A percentile compares a stretch with the other conserved stretches of the same genome.
Evolutionary conservation across 2,888 invertebrate species (phyloP).

Genomic region (Corythucha ciliata): DNA sequence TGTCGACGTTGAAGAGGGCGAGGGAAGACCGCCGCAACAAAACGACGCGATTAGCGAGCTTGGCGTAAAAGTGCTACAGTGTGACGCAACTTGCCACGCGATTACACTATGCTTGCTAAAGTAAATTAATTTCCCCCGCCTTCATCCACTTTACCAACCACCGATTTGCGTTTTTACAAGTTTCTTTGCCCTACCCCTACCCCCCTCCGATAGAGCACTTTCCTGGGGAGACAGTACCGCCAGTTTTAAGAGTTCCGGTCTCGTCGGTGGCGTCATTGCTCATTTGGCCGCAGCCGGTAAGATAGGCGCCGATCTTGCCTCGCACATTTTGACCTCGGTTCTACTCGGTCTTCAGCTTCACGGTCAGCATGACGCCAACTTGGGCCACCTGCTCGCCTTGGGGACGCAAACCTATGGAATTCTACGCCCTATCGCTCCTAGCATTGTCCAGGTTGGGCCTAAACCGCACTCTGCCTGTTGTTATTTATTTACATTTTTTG

Average conservation of each 20-base stretch:
- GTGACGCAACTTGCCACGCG: constrained; percentile 54
- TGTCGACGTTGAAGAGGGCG: constrained; percentile 31
- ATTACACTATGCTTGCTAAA: constrained; percentile 54
- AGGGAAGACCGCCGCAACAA: constrained; percentile 21
- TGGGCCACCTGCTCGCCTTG: constrained; percentile 48
- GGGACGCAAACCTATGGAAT: constrained; percentile 71
- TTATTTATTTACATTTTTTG: constrained; percentile 4
- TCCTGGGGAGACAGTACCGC: constrained; percentile 75
- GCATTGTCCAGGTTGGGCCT: constrained; percentile 56
- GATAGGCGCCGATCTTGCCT: constrained; percentile 56
- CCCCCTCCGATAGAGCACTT: constrained; percentile 29
- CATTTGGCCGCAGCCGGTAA: constrained; percentile 55
- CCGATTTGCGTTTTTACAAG: no score
- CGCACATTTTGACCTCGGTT: constrained; percentile 59
- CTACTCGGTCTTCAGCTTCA: constrained; percentile 72
- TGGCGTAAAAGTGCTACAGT: constrained; percentile 61
- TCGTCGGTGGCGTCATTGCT: constrained; percentile 62
- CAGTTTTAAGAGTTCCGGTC: constrained; percentile 66
- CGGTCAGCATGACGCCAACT: constrained; percentile 84
- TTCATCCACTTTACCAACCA: no score
- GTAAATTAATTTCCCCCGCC: no score
- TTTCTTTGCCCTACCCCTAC: no score
- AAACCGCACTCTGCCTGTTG: constrained; percentile 24
- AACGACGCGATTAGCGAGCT: constrained; percentile 72
- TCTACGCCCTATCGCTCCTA: constrained; percentile 65